phyloP scores from a whole-genome alignment of 2,888 invertebrate genomes.

The Megastigmus dorsalis region DNA sequence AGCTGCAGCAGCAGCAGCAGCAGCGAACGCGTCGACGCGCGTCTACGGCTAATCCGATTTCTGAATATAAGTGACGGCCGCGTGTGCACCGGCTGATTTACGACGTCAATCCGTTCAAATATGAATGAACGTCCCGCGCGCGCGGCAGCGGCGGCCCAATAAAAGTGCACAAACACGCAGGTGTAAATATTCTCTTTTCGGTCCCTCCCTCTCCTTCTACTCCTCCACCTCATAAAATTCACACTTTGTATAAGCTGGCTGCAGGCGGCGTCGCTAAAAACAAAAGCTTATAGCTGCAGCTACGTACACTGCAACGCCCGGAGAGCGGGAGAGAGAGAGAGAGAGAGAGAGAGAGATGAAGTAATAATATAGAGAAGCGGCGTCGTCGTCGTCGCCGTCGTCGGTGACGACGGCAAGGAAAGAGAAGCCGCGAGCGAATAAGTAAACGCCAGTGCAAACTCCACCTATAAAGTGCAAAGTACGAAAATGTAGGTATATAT shows the following conservation, averaged over 20 bases:
- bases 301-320: not conserved
- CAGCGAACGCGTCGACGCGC: not conserved
- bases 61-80: constrained; percentile 16
- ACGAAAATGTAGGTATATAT: constrained; percentile 11
- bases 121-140: constrained; percentile 30
- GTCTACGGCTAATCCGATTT: constrained; percentile 1
- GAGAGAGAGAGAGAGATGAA: constrained; percentile 9
- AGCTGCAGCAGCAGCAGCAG: no score
- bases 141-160: constrained; percentile 26
- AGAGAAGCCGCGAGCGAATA: constrained; percentile 35
- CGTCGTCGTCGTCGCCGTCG: no score
- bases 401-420: no score
- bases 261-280: constrained; percentile 22
- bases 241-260: constrained; percentile 20
- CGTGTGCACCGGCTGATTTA: no score
- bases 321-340: not conserved
- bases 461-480: constrained; percentile 47
- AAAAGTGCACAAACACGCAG: constrained; percentile 13
- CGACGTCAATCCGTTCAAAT: constrained; percentile 36
- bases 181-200: constrained; percentile 43
- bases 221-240: constrained; percentile 46
- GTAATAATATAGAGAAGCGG: constrained; percentile 36
- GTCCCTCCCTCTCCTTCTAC: no score
- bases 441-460: constrained; percentile 46
- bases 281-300: not conserved